phyloP scores from a whole-genome alignment of 2,888 invertebrate species.

The Ferrisia virgata region DNA sequence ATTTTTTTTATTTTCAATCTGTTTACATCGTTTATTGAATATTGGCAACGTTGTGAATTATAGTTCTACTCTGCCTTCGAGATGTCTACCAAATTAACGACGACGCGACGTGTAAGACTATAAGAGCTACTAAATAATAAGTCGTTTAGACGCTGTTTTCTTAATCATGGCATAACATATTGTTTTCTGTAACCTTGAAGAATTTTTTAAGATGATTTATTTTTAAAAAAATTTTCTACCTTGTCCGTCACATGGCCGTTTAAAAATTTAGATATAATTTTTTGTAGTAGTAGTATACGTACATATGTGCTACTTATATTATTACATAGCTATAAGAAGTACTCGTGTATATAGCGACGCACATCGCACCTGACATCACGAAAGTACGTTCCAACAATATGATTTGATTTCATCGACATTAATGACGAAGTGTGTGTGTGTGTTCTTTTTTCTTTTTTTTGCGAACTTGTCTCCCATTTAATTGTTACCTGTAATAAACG shows the following conservation, averaged over 20 bases:
- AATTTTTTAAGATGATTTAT: neutral
- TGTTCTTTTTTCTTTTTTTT: neutral
- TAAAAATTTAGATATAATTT: neutral
- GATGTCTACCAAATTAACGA: neutral
- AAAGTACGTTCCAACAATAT: neutral
- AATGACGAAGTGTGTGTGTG: slow-evolving; percentile 7
- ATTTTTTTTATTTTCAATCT: neutral
- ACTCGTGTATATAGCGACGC: neutral
- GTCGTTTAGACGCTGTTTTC: neutral
- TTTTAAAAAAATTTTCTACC: neutral
- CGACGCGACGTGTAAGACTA: too few species aligned
- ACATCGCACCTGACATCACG: neutral
- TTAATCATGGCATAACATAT: neutral
- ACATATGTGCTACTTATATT: too few species aligned
- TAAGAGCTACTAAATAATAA: neutral
- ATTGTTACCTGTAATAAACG: slow-evolving; percentile 6
- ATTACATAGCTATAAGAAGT: neutral
- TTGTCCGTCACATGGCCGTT: neutral
- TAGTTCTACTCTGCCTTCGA: neutral
- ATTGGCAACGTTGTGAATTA: neutral
- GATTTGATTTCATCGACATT: slow-evolving; percentile 4
- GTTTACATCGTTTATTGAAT: too few species aligned
- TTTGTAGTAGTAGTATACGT: neutral
- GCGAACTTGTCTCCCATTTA: neutral
- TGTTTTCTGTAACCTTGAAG: neutral